Evolutionary conservation across 1,140 invertebrate genomes (phyloP).

Genomic region (Artemia franciscana): DNA sequence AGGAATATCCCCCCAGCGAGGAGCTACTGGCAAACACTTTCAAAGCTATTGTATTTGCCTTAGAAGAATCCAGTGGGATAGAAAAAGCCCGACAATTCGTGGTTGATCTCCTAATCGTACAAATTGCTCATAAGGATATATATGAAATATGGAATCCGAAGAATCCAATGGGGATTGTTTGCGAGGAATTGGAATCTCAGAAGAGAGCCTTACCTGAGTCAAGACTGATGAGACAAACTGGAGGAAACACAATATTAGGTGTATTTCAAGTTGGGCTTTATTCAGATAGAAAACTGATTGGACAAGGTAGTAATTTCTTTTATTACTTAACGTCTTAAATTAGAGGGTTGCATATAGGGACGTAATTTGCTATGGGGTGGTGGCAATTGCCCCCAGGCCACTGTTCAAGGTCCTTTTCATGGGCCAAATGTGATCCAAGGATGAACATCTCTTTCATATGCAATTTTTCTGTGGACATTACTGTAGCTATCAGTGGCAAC

Average conservation of each 20-base stretch:
- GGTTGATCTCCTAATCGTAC: slow-evolving; percentile 58
- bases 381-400: too few species aligned
- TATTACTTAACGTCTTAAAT: too few species aligned
- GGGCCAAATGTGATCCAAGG: too few species aligned
- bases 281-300: slow-evolving; percentile 49
- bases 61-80: slow-evolving; percentile 34
- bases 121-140: slow-evolving; percentile 53
- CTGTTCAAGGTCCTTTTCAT: too few species aligned
- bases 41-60: slow-evolving; percentile 51
- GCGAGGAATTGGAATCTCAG: slow-evolving; percentile 29
- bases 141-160: slow-evolving; percentile 53
- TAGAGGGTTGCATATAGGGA: too few species aligned
- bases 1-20: slow-evolving; percentile 49
- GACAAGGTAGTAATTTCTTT: too few species aligned
- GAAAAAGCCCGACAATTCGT: slow-evolving; percentile 45
- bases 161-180: slow-evolving; percentile 44
- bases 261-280: slow-evolving; percentile 67
- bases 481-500: too few species aligned
- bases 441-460: too few species aligned
- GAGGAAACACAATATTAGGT: slow-evolving; percentile 48
- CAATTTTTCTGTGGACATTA: too few species aligned
- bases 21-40: slow-evolving; percentile 45
- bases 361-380: too few species aligned
- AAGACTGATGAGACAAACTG: slow-evolving; percentile 48
- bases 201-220: slow-evolving; percentile 36